These are phyloP conservation scores for Petrophora chlorosata DNA, from an alignment of 2,888 invertebrate genomes.

Conservation along the genomic window DNA sequence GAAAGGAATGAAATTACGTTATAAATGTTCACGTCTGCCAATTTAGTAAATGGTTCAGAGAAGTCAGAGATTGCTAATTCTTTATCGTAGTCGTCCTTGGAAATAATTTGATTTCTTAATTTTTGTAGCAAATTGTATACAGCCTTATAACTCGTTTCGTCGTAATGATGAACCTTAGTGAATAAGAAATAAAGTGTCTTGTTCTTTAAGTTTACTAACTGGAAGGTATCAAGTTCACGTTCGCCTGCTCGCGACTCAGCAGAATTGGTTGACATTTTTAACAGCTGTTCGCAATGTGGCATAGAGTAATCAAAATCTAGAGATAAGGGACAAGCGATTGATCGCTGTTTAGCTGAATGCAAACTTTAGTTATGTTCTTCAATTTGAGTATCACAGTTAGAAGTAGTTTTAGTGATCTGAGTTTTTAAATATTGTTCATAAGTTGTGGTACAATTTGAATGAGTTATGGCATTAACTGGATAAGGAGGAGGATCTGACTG, in stretches of 20 bases:
- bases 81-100: not conserved
- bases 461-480: not conserved
- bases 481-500: too few relatives aligned
- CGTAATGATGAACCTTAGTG: slow-evolving; percentile 25
- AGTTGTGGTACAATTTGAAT: not conserved
- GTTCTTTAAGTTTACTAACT: not conserved
- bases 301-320: slow-evolving; percentile 22
- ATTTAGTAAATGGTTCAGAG: not conserved
- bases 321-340: slow-evolving; percentile 16
- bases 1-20: slow-evolving; percentile 5
- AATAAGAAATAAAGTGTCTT: slow-evolving; percentile 20
- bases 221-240: not conserved
- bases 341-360: slow-evolving; percentile 10
- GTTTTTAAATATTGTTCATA: not conserved
- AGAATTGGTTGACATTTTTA: not conserved
- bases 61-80: slow-evolving; percentile 10
- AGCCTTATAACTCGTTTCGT: slow-evolving; percentile 16
- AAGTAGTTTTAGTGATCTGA: not conserved
- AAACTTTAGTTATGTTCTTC: slow-evolving; percentile 4
- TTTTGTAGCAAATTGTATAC: slow-evolving; percentile 21
- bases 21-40: slow-evolving; percentile 7
- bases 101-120: slow-evolving; percentile 10
- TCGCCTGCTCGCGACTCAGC: not conserved
- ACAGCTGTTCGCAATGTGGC: slow-evolving; percentile 18
- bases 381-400: slow-evolving; percentile 5